Base-by-base conservation (phyloP, 2,797 vertebrate species). In the Oreonectes daqikongensis region DNA sequence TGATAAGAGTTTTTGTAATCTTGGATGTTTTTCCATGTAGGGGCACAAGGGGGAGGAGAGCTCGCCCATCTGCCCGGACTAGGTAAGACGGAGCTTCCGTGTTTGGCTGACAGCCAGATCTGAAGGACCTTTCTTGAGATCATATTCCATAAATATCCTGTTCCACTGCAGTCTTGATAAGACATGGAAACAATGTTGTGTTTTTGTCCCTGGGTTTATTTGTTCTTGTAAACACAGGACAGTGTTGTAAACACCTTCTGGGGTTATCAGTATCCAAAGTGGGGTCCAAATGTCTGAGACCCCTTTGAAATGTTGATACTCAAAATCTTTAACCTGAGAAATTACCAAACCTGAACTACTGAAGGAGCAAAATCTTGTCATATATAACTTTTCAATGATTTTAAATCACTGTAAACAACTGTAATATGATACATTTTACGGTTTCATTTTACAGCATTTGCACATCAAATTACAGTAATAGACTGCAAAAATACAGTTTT, bases 51-150 rank as follows among this genome's bases (percentile, higher is more conserved):
- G 10, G 86, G 79, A 42, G 81, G 69, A 18, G 87, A 87, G 84
- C 81, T 77, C 75, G 85, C 88, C 52, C 84, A 90, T 4, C 90
- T 93, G 18, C 79, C 79, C 1, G 91, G 89, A 17, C 78, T 22
- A 79, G 85, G 85, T 86, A 63, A 83, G 82, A 57, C 11, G n/a
- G 15, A 40, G n/a, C 7, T 48, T 44, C 28, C 44, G 7, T 1
- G 9, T 40, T 40, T 74, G 81, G 80, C 14, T 80, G 69, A 50
- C 35, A 61, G 75, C 79, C 76, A 66, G 64, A 67, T 60, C 70
- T 79, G 20, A 75, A 64, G 55, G 73, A 63, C 48, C 59, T 52
- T 70, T 74, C 65, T 71, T 77, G 72, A 85, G 59, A 84, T 84
- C 74, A 79, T 68, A 61, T 63, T 69, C 84, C 72, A 73, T 70